Percentiles rank a stretch among this genome's conserved stretches.
Evolutionary conservation across 1,140 invertebrate genomes (phyloP).

Genomic region (Danaus melanippus): DNA sequence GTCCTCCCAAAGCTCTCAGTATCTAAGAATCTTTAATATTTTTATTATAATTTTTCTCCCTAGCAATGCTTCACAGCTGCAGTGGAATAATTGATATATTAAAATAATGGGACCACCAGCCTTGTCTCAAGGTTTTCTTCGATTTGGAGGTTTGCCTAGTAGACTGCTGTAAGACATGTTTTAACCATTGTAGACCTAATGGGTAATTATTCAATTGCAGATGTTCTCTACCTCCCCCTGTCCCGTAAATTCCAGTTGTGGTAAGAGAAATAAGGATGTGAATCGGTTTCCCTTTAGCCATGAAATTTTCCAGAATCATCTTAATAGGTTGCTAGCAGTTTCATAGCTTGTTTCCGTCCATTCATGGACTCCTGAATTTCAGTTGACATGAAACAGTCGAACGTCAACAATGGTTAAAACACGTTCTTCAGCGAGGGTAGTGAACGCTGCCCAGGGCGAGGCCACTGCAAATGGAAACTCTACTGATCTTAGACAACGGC

Average conservation of each 20-base stretch:
- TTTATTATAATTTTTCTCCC: slow-evolving; percentile 59
- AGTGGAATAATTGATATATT: slow-evolving; percentile 63
- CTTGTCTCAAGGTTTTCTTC: slow-evolving; percentile 33
- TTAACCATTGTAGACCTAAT: slow-evolving; percentile 70
- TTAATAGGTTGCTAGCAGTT: slow-evolving; percentile 36
- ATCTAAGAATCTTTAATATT: slow-evolving; percentile 45
- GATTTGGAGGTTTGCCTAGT: slow-evolving; percentile 53
- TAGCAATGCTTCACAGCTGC: slow-evolving; percentile 64
- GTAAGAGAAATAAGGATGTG: slow-evolving; percentile 65
- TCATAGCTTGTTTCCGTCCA: slow-evolving; percentile 53
- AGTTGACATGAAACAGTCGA: slow-evolving; percentile 66
- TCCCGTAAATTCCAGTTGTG: slow-evolving; percentile 32
- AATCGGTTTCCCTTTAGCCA: slow-evolving; percentile 27
- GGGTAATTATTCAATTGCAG: slow-evolving; percentile 68
- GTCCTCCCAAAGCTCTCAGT: slow-evolving; percentile 32
- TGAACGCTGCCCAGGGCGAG: slow-evolving; percentile 49
- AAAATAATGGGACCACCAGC: slow-evolving; percentile 50
- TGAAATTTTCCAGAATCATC: slow-evolving; percentile 65
- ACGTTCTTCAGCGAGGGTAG: slow-evolving; percentile 69
- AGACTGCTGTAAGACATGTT: slow-evolving; percentile 67
- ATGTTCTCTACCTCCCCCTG: slow-evolving; percentile 50
- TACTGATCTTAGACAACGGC: slow-evolving; percentile 58
- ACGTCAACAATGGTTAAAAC: slow-evolving; percentile 71
- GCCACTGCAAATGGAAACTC: slow-evolving; percentile 60
- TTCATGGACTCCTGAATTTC: slow-evolving; percentile 65